Percentiles rank a stretch among this genome's conserved stretches.
These are phyloP conservation scores for Oscheius sp. DNA, from an alignment of 1,140 invertebrate species.

Conservation along the genomic window DNA sequence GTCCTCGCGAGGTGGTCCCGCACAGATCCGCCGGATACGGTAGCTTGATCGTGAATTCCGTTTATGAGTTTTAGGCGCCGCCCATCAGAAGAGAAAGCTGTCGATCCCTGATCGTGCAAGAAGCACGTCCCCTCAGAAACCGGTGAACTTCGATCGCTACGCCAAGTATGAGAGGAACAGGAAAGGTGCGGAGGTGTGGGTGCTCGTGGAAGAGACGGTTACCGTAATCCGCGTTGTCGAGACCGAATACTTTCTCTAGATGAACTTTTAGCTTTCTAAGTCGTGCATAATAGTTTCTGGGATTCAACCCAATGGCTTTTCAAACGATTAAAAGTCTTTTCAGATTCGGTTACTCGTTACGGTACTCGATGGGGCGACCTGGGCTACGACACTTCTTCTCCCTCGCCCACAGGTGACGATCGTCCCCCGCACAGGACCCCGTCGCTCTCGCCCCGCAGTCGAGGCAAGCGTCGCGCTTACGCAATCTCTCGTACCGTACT, in stretches of 20 bases:
- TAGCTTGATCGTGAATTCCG: background rate
- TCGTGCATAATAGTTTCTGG: conserved; percentile 3
- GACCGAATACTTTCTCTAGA: no score
- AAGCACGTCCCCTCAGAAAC: conserved; percentile 26
- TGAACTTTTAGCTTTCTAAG: conserved; percentile 7
- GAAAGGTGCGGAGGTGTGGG: conserved; percentile 36
- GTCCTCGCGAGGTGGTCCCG: conserved; percentile 39
- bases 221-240: conserved; percentile 36
- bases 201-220: conserved; percentile 27
- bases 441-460: conserved; percentile 13
- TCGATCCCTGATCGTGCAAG: conserved; percentile 36
- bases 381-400: conserved; percentile 33
- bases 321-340: no score
- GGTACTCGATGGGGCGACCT: conserved; percentile 39
- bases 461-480: conserved; percentile 6
- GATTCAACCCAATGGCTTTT: no score
- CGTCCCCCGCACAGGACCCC: conserved; percentile 30
- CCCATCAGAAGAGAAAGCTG: conserved; percentile 44
- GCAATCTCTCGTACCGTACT: no score
- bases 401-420: conserved; percentile 28
- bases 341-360: conserved; percentile 41
- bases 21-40: conserved; percentile 45
- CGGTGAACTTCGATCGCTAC: conserved; percentile 37
- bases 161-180: conserved; percentile 40
- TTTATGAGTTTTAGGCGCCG: conserved; percentile 25